Evolutionary conservation across 1,140 invertebrate genomes (phyloP), one percentile per base, ranked within the genome.

Genomic region (Cotesia chilonis): DNA sequence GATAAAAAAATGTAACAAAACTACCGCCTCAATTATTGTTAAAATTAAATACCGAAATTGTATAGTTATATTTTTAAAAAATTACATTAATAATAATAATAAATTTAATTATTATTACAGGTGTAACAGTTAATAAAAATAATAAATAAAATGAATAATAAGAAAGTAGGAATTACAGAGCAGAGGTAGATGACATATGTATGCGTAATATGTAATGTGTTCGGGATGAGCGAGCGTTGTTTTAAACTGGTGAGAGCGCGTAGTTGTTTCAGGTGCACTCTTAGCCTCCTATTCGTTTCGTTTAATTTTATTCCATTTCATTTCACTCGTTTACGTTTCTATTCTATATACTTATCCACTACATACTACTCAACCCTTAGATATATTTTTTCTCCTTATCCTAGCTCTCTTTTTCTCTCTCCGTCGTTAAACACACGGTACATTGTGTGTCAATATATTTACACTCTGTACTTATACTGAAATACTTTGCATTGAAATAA

Each of bases 191-290:
- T n/a, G 12, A 4, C 9, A 38, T 5, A 63, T 60, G 59, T 63
- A 7, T 47, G 41, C 5, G 41, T 47, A 7, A 28, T 47, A 10
- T 47, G 41, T 47, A 7, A 36, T 38, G 60, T 63, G 60, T 63
- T 63, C 37, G 17, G 60, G 37, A 63, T 38, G 60, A 38, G 35
- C n/a, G 60, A 12, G 14, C 35, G 35, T 63, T 66, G 51, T 66
- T 66, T 66, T 66, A 51, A 66, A 66, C 51, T 66, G 38, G 64
- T 66, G 64, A 66, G 64, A 66, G 51, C 64, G n/a, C 64, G 38
- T 51, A 66, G 64, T 66, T 66, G 51, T 66, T 66, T 66, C 64
- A 66, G 64, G 64, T 66, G 64, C 64, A 28, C 64, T 51, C 28
- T 35, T 28, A 3, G 17, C 47, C 64, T 38, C 28, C 3, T 28